Evolutionary conservation across 1,140 invertebrate species (phyloP).

Genomic region (Drosophila orena): DNA sequence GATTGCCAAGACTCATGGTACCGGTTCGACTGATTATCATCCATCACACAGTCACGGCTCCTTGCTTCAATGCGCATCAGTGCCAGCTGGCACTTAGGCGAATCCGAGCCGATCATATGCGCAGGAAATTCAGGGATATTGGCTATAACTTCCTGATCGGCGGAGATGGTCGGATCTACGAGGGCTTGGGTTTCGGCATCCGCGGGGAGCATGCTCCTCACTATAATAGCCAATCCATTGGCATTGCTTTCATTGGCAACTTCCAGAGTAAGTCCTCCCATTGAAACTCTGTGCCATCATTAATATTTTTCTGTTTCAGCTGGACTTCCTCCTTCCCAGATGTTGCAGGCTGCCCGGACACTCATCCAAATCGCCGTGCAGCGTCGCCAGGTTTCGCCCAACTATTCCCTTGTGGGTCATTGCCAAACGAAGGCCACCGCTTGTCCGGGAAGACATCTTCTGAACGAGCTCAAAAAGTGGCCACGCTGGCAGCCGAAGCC

Average conservation of each 20-base stretch:
- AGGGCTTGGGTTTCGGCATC: conserved; percentile 87
- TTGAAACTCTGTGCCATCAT: background rate
- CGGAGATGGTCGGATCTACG: conserved; percentile 85
- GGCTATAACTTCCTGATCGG: conserved; percentile 88
- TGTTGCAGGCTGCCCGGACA: conserved; percentile 86
- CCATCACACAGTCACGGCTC: conserved; percentile 39
- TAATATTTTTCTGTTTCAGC: background rate
- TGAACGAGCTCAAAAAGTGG: conserved; percentile 36
- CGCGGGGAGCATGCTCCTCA: conserved; percentile 88
- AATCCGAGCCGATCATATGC: conserved; percentile 88
- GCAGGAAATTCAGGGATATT: conserved; percentile 88
- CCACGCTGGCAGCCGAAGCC: conserved; percentile 31
- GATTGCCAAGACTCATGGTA: conserved; percentile 16
- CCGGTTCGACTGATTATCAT: conserved; percentile 33
- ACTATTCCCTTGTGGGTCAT: conserved; percentile 33
- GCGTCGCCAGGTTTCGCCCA: conserved; percentile 31
- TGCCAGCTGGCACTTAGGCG: conserved; percentile 86
- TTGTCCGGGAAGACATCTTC: conserved; percentile 33
- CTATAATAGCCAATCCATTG: conserved; percentile 88
- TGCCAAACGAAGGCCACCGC: conserved; percentile 44
- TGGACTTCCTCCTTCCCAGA: conserved; percentile 85
- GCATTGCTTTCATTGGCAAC: conserved; percentile 87
- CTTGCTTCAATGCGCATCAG: conserved; percentile 38
- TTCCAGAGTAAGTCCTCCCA: conserved; percentile 67
- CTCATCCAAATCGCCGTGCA: conserved; percentile 85